Evolutionary conservation across 2,797 vertebrate genomes (phyloP).

Genomic region (Yasuhikotakia modesta): DNA sequence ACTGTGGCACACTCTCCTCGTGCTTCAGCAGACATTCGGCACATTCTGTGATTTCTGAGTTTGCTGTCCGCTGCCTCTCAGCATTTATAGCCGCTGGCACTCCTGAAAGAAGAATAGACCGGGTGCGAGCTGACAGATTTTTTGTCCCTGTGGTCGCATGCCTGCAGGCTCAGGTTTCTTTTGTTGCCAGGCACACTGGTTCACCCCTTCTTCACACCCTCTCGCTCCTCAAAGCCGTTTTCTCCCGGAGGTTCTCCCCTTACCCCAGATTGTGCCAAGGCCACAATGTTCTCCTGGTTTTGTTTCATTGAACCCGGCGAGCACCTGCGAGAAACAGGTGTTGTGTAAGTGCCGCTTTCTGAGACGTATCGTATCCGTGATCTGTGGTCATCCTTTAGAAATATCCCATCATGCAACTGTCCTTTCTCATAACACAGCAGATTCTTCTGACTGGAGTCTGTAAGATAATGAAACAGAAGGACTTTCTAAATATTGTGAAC

Average conservation of each 20-base stretch:
- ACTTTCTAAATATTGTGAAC: too few relatives aligned
- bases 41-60: conserved; percentile 82
- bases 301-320: not conserved
- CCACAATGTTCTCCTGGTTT: conserved; percentile 30
- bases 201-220: conserved; percentile 58
- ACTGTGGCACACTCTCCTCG: conserved; percentile 66
- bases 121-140: conserved; percentile 73
- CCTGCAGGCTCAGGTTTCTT: conserved; percentile 71
- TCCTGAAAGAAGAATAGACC: conserved; percentile 60
- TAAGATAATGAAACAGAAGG: too few relatives aligned
- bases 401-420: conserved; percentile 27
- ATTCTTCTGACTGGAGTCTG: not conserved
- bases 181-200: conserved; percentile 74
- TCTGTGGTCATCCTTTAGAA: conserved; percentile 31
- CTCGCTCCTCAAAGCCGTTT: conserved; percentile 69
- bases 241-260: conserved; percentile 68
- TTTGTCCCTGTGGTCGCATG: conserved; percentile 77
- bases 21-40: conserved; percentile 74
- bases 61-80: conserved; percentile 73
- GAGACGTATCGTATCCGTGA: not conserved
- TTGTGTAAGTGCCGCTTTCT: conserved; percentile 1
- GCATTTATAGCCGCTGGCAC: conserved; percentile 85
- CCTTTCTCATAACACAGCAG: conserved; percentile 11
- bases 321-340: not conserved
- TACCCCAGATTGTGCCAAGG: not conserved